A percentile compares a stretch with the other conserved stretches of the same genome.
phyloP scores from a whole-genome alignment of 2,888 invertebrate species.

The Deilephila porcellus region DNA sequence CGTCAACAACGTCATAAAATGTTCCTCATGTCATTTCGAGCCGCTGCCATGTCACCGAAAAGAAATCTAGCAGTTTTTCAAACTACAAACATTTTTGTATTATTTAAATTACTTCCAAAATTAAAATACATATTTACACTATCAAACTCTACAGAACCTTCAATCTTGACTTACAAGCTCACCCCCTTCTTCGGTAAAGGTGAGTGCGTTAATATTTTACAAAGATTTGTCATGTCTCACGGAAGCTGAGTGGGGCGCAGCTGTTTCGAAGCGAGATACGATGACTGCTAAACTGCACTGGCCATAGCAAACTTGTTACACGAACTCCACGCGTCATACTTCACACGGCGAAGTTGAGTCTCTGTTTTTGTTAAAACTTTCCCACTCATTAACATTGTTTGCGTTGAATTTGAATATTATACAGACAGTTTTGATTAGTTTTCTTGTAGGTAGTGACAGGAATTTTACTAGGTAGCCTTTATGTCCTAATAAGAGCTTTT shows the following conservation, averaged over 20 bases:
- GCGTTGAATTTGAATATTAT: neutral
- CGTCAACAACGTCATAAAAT: no score
- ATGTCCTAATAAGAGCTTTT: no score
- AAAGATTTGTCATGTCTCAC: conserved; percentile 37
- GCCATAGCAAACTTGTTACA: conserved; percentile 53
- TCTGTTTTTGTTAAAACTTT: conserved; percentile 44
- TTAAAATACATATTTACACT: no score
- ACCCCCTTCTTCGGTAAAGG: conserved; percentile 33
- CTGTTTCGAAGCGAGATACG: conserved; percentile 63
- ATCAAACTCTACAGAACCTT: neutral
- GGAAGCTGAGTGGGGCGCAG: conserved; percentile 49
- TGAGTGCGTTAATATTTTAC: conserved; percentile 41
- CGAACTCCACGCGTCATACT: conserved; percentile 35
- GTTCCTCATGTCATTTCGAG: no score
- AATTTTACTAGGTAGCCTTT: neutral
- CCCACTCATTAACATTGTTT: conserved; percentile 17
- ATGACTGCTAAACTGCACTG: conserved; percentile 52
- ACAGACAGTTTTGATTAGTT: neutral
- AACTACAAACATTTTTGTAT: no score
- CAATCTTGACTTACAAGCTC: neutral
- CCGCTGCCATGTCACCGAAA: no score
- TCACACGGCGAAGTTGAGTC: conserved; percentile 43
- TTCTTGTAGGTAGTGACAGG: neutral
- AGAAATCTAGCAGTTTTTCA: no score
- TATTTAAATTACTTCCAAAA: no score